phyloP scores from a whole-genome alignment of 2,797 vertebrate genomes.

The Phrynocephalus forsythii region DNA sequence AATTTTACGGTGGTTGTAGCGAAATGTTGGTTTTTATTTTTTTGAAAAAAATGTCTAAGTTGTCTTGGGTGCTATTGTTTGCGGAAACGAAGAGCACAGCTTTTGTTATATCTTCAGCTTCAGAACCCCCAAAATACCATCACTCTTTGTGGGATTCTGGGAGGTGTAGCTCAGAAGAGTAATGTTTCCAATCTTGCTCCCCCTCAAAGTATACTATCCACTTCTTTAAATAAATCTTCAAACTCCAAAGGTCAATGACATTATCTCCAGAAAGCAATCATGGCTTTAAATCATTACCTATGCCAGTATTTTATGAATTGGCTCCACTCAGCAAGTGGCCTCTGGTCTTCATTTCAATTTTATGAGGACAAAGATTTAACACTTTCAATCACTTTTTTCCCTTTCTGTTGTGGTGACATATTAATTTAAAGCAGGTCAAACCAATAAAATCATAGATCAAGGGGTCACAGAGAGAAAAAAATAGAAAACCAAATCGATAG shows the following conservation, averaged over 20 bases:
- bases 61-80: no score
- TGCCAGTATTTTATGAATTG: slow-evolving; percentile 52
- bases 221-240: not conserved
- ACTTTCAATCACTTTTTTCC: slow-evolving; percentile 53
- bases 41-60: no score
- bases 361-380: slow-evolving; percentile 60
- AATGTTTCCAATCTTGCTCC: not conserved
- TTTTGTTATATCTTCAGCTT: no score
- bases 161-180: no score
- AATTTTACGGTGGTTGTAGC: no score
- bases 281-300: slow-evolving; percentile 51
- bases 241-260: not conserved
- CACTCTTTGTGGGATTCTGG: no score
- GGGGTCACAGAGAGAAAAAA: slow-evolving; percentile 51
- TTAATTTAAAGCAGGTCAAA: slow-evolving; percentile 69
- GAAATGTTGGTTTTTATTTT: no score
- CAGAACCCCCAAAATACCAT: no score
- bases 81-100: no score
- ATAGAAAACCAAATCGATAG: slow-evolving; percentile 58
- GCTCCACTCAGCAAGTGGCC: slow-evolving; percentile 42
- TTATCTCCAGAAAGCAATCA: slow-evolving; percentile 17
- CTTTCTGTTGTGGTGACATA: slow-evolving; percentile 43
- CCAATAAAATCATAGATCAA: slow-evolving; percentile 59
- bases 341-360: slow-evolving; percentile 60
- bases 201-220: not conserved